Conservation (phyloP, 2,113 vertebrate species). For the Cephalopterus ornatus region DNA sequence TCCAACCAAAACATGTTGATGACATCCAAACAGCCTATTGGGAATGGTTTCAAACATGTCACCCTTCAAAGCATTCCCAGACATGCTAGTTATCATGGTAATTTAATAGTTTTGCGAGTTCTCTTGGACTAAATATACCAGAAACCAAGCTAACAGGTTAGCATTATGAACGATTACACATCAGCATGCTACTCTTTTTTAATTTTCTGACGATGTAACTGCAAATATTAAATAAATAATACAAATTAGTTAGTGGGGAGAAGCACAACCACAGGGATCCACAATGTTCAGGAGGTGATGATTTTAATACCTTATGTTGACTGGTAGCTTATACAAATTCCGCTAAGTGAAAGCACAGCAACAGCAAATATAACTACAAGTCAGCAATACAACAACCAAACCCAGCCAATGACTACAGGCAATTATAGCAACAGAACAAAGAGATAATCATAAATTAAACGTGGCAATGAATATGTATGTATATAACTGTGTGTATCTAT, state of each 20-base stretch:
- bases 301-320: not conserved
- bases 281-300: not conserved
- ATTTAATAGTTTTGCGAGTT: not conserved
- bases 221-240: not conserved
- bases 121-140: not conserved
- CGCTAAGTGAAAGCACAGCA: not conserved
- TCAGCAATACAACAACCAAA: not conserved
- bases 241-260: not conserved
- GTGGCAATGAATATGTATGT: too few relatives aligned
- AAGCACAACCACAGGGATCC: not conserved
- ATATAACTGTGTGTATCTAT: not conserved
- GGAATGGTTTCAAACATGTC: not conserved
- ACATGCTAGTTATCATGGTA: not conserved
- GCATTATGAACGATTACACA: rapidly evolving
- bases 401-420: not conserved
- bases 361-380: not conserved
- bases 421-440: not conserved
- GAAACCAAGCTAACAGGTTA: not conserved
- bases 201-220: not conserved
- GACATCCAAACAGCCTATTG: not conserved
- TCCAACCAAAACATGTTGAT: not conserved
- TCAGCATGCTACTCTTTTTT: not conserved
- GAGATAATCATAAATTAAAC: not conserved
- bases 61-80: not conserved
- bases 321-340: not conserved